Percentiles rank a stretch among this genome's conserved stretches.
These are phyloP conservation scores for Thecocarcelia acutangulata DNA, from an alignment of 2,888 invertebrate species.

Conservation along the genomic window DNA sequence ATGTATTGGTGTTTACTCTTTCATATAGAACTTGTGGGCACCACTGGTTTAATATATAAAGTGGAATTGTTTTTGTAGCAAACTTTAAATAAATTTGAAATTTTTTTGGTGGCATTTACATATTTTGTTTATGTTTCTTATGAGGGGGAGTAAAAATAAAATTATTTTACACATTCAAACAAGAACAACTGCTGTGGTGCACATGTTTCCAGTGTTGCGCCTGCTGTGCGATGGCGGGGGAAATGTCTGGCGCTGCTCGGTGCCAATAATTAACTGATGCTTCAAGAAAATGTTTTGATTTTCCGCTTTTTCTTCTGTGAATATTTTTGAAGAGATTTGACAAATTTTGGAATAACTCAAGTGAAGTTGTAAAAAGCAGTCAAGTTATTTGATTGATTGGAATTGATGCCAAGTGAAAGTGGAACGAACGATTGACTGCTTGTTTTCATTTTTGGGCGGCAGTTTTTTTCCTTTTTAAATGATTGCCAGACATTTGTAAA, in stretches of 20 bases:
- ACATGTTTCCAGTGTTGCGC: slow-evolving; percentile 43
- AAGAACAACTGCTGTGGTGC: slow-evolving; percentile 49
- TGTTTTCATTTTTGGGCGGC: background rate
- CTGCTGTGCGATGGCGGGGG: slow-evolving; percentile 18
- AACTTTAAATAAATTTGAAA: too few species aligned
- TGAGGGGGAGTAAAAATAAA: background rate
- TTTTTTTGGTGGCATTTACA: too few species aligned
- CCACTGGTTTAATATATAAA: too few species aligned
- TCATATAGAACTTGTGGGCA: too few species aligned
- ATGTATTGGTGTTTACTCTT: too few species aligned
- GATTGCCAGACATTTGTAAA: slow-evolving; percentile 40
- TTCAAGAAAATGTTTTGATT: background rate
- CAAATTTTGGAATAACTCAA: slow-evolving; percentile 15
- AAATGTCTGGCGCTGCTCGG: background rate
- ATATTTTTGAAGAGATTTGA: slow-evolving; percentile 13
- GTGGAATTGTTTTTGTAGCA: too few species aligned
- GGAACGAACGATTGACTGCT: background rate
- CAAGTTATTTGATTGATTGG: slow-evolving; percentile 48
- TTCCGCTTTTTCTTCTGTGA: slow-evolving; percentile 3
- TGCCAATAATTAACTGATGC: slow-evolving; percentile 10
- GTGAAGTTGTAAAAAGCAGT: background rate
- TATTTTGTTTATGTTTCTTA: too few species aligned
- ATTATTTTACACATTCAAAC: background rate
- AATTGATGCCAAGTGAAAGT: slow-evolving; percentile 18
- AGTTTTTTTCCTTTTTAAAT: background rate